These are phyloP conservation scores for Pipistrellus kuhlii DNA, from an alignment of 2,797 vertebrate species.

Conservation along the genomic window DNA sequence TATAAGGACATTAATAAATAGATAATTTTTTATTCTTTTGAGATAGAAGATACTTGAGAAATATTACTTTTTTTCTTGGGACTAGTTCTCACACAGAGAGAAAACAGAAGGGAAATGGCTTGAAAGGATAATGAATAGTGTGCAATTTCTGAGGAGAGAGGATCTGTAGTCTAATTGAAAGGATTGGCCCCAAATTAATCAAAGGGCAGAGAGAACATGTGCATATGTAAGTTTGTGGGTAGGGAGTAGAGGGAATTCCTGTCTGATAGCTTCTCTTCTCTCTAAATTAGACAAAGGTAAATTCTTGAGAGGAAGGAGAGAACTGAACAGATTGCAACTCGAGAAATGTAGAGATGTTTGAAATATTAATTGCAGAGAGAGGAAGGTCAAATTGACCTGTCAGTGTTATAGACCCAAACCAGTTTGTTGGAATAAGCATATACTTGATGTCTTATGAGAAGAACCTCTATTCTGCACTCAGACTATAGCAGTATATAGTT, in stretches of 20 bases:
- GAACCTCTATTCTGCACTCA: not conserved
- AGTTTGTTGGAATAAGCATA: not conserved
- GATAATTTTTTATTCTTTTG: not conserved
- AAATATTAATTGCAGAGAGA: not conserved
- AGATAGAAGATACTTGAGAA: conserved; percentile 31
- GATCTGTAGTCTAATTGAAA: not conserved
- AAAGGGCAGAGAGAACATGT: not conserved
- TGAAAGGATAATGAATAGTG: not conserved
- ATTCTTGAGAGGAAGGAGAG: not conserved
- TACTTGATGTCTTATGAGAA: not conserved
- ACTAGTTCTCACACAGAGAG: not conserved
- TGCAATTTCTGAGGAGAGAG: not conserved
- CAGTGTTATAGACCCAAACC: not conserved
- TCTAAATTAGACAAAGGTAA: conserved; percentile 17
- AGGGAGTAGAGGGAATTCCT: not conserved
- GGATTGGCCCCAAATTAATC: not conserved
- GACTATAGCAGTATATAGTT: not conserved
- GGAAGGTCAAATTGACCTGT: not conserved
- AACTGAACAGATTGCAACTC: not conserved
- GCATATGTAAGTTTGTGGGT: not conserved
- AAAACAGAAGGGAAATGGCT: not conserved
- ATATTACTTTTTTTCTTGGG: not conserved
- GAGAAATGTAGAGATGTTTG: not conserved
- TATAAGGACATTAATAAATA: not conserved
- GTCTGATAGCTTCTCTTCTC: not conserved